These are phyloP conservation scores for Cephus spinipes DNA, from an alignment of 2,888 invertebrate genomes.

Conservation along the genomic window DNA sequence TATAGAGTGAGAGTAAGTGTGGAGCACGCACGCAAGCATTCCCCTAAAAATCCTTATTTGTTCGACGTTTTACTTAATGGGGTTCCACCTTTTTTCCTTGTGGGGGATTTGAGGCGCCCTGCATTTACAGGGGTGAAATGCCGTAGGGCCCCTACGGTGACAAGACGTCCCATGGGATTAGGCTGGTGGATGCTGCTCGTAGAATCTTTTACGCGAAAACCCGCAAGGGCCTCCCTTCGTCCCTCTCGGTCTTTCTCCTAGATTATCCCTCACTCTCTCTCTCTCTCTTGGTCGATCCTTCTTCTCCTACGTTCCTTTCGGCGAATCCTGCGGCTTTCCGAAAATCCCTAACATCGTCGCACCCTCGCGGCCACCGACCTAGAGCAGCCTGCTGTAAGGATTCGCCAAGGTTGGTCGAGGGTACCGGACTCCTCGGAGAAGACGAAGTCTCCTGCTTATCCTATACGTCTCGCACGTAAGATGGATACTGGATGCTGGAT, in stretches of 20 bases:
- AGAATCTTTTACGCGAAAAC: neutral
- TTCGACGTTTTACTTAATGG: slow-evolving; percentile 48
- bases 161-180: slow-evolving; percentile 32
- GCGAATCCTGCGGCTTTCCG: neutral
- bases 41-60: slow-evolving; percentile 40
- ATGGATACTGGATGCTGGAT: neutral
- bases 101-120: slow-evolving; percentile 33
- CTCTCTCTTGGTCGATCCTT: neutral
- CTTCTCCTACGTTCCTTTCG: neutral
- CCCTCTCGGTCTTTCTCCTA: neutral
- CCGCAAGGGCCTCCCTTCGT: neutral
- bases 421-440: neutral
- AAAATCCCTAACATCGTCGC: neutral
- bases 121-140: slow-evolving; percentile 29
- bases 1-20: slow-evolving; percentile 17
- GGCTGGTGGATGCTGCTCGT: slow-evolving; percentile 3
- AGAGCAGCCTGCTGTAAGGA: neutral
- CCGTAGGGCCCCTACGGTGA: slow-evolving; percentile 18
- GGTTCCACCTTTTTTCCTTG: slow-evolving; percentile 39
- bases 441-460: neutral
- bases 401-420: neutral
- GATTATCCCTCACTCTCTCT: no score
- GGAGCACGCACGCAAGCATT: neutral
- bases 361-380: neutral
- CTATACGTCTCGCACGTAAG: neutral